A percentile compares a stretch with the other conserved stretches of the same genome.
These are phyloP conservation scores for Scortum barcoo DNA, from an alignment of 2,113 vertebrate species.

Conservation along the genomic window DNA sequence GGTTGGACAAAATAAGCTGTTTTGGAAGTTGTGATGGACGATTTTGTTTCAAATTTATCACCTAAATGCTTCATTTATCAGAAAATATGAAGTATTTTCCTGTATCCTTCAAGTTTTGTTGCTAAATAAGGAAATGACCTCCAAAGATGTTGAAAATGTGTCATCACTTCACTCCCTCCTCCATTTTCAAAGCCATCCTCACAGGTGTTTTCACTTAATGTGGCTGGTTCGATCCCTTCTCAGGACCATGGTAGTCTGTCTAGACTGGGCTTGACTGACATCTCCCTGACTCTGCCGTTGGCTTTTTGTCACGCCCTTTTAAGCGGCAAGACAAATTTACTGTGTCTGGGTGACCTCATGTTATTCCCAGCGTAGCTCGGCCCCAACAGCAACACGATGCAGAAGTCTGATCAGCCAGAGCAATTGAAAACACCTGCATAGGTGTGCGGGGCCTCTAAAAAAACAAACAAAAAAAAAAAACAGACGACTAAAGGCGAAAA, in stretches of 20 bases:
- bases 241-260: background rate
- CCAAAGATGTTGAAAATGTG: background rate
- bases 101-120: background rate
- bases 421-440: background rate
- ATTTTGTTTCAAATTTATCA: background rate
- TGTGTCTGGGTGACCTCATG: too few species aligned
- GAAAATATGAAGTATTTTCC: background rate
- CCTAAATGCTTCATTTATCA: background rate
- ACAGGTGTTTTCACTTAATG: background rate
- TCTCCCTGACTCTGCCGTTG: background rate
- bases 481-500: too few species aligned
- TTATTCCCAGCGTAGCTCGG: too few species aligned
- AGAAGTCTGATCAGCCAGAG: background rate
- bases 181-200: background rate
- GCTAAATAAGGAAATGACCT: too few species aligned
- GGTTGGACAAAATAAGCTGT: background rate
- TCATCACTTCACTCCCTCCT: background rate
- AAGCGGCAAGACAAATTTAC: too few species aligned
- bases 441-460: too few species aligned
- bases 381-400: too few species aligned
- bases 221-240: background rate
- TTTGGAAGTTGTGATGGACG: background rate
- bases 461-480: too few species aligned
- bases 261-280: background rate
- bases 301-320: background rate